Evolutionary conservation across 2,797 vertebrate species (phyloP).

Genomic region (Pipistrellus pipistrellus): DNA sequence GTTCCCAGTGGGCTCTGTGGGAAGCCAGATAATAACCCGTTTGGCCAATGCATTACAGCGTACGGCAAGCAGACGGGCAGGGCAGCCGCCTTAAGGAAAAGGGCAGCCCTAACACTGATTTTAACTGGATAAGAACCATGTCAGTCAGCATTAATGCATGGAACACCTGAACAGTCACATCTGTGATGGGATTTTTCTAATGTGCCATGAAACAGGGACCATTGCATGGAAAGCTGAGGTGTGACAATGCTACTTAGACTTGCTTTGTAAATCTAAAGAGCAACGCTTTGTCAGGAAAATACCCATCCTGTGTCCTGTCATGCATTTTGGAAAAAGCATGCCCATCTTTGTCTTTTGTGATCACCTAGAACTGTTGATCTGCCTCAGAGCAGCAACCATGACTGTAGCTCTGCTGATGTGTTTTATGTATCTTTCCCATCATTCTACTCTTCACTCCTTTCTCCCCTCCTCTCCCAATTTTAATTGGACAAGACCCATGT

Average conservation of each 20-base stretch:
- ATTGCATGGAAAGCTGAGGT: neutral
- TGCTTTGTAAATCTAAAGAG: neutral
- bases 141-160: neutral
- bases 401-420: neutral
- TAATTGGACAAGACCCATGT: neutral
- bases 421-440: neutral
- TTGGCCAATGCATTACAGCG: neutral
- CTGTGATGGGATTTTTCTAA: neutral
- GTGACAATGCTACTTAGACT: neutral
- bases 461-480: neutral
- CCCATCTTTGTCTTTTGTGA: neutral
- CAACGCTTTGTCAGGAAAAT: slow-evolving; percentile 4
- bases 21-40: neutral
- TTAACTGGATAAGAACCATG: neutral
- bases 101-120: neutral
- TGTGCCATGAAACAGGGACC: neutral
- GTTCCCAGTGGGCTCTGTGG: neutral
- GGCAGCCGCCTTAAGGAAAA: neutral
- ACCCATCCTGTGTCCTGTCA: neutral
- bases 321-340: neutral
- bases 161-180: neutral
- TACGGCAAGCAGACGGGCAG: neutral
- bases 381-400: neutral
- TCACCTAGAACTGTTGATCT: neutral
- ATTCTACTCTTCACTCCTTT: neutral